Conservation (phyloP, 2,888 invertebrate genomes). For the Drosophila stalkeri region DNA sequence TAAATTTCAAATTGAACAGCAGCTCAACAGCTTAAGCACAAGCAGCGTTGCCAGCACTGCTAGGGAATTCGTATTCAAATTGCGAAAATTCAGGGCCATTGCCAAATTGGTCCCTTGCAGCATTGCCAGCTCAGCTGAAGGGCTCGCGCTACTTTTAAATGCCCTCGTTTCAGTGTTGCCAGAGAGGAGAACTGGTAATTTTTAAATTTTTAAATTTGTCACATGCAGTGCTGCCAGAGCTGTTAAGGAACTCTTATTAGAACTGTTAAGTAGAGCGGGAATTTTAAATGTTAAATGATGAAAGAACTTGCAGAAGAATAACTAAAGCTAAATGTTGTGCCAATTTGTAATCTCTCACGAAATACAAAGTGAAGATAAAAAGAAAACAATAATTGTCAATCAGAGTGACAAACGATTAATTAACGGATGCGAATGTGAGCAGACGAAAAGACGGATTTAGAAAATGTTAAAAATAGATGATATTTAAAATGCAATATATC, state of each 20-base stretch:
- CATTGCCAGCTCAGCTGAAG: neutral
- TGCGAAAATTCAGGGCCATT: neutral
- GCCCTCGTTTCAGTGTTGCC: too few species aligned
- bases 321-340: neutral
- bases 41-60: neutral
- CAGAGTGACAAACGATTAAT: neutral
- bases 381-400: neutral
- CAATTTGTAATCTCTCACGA: neutral
- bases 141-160: too few species aligned
- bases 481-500: conserved; percentile 5
- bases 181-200: neutral
- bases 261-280: neutral
- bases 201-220: neutral
- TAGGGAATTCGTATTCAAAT: neutral
- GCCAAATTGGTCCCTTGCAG: neutral
- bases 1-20: neutral
- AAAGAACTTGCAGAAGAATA: neutral
- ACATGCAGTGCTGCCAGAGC: neutral
- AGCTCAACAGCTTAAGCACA: neutral
- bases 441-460: conserved; percentile 5
- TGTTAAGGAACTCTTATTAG: neutral
- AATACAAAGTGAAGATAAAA: neutral
- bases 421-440: neutral
- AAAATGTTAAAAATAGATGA: conserved; percentile 1
- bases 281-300: neutral